phyloP scores from a whole-genome alignment of 2,888 invertebrate species.

The Trissonchulus sp. region DNA sequence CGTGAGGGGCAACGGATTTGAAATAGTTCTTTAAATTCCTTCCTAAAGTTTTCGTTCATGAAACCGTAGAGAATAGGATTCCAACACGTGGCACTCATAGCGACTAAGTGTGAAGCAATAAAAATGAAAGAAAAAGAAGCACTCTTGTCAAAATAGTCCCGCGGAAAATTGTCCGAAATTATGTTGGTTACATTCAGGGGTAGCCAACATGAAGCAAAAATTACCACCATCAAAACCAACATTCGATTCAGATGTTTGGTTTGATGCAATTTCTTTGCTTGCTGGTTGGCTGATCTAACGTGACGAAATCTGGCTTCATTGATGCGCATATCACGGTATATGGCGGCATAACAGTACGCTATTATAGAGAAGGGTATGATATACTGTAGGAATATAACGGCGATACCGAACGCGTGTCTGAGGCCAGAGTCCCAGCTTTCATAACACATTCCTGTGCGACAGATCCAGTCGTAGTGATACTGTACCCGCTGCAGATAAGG shows the following conservation, averaged over 20 bases:
- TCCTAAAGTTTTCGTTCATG: slow-evolving; percentile 87
- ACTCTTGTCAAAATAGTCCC: slow-evolving; percentile 33
- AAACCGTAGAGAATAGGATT: slow-evolving; percentile 92
- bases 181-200: slow-evolving; percentile 78
- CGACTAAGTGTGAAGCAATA: slow-evolving; percentile 77
- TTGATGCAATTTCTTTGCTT: slow-evolving; percentile 78
- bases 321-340: slow-evolving; percentile 59
- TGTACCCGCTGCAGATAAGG: slow-evolving; percentile 79
- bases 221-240: slow-evolving; percentile 91
- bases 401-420: slow-evolving; percentile 70
- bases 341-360: slow-evolving; percentile 84
- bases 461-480: slow-evolving; percentile 47
- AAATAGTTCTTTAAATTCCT: slow-evolving; percentile 75
- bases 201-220: slow-evolving; percentile 86
- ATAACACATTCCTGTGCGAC: slow-evolving; percentile 59
- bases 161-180: too few relatives aligned
- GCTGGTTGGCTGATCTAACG: slow-evolving; percentile 51
- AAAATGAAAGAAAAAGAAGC: slow-evolving; percentile 63
- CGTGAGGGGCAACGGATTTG: too few relatives aligned
- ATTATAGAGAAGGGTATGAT: slow-evolving; percentile 87
- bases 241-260: slow-evolving; percentile 88
- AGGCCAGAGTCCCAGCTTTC: slow-evolving; percentile 78
- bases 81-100: slow-evolving; percentile 88
- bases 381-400: slow-evolving; percentile 84
- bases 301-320: too few relatives aligned